Base-by-base conservation (phyloP, 2,797 vertebrate species). In the Eospalax fontanierii region DNA sequence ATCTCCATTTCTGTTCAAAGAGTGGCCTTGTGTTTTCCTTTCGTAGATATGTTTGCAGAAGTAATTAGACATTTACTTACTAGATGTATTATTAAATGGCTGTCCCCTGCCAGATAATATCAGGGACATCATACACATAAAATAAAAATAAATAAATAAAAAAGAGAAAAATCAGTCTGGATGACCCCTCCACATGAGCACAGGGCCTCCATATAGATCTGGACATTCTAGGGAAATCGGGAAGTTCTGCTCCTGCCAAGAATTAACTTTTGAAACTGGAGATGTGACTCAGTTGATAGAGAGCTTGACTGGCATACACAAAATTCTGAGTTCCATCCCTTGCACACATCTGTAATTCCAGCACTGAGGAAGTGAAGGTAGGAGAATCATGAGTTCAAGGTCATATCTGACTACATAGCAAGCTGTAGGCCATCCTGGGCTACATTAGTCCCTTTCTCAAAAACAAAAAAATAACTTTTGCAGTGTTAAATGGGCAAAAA, bases 31-130 rank as follows among this genome's bases (percentile, higher is more conserved):
- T 68, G 63, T 83, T 87, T 84, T 88, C 50, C 68, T 71, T 78
- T 88, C 26, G 57, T 40, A 84, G 40, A 74, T 74, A 84, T 24
- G 87, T 95, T 84, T 68, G 30, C 38, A 85, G 74, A 50, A 87
- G 57, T 71, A 87, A 83, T 61, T n/a, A 57, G 59, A 94, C 18
- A 19, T 71, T 94, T 89, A 65, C 46, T 73, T 59, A 85, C 43
- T 91, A 73, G 14, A 26, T 73, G 7, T 68, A n/a, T 79, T 50
- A 90, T 74, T 54, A 68, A 76, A 71, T 71, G 61, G 19, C n/a
- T 84, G 14, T n/a, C 24, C 54, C 66, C 19, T 38, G n/a, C 18
- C 78, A 59, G 75, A 57, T 91, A 92, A 89, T 65, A 87, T 71
- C 68, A 84, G 63, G 65, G 40, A 87, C 76, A 7, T n/a, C n/a